Percentiles rank a stretch among this genome's conserved stretches.
phyloP scores from a whole-genome alignment of 2,888 invertebrate genomes.

The Pegoplata infirma region DNA sequence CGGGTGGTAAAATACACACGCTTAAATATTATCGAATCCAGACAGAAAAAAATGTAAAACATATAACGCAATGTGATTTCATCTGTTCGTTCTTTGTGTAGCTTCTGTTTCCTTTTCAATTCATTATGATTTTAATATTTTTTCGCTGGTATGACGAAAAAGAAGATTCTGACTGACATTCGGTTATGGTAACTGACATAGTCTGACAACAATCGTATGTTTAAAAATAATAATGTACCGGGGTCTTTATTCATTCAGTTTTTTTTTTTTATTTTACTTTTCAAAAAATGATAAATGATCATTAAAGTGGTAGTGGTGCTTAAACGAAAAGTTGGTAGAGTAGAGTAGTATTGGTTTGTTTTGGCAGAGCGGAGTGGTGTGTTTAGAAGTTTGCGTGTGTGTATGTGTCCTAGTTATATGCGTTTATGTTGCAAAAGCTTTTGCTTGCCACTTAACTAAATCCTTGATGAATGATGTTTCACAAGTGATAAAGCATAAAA shows the following conservation, averaged over 20 bases:
- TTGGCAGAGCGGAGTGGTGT: constrained; percentile 28
- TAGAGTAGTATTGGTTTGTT: neutral
- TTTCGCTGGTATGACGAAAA: neutral
- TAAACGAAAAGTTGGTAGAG: too few relatives aligned
- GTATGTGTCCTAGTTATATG: constrained; percentile 7
- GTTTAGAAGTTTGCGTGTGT: neutral
- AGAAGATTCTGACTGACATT: constrained; percentile 41
- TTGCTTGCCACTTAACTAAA: constrained; percentile 63
- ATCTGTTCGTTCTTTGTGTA: too few relatives aligned
- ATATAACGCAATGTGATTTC: constrained; percentile 8
- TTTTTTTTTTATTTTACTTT: too few relatives aligned
- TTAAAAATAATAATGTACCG: constrained; percentile 42
- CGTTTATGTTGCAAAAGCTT: constrained; percentile 46
- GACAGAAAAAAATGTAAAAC: constrained; percentile 7
- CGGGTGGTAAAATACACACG: constrained; percentile 54
- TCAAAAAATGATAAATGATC: constrained; percentile 61
- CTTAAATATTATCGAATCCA: constrained; percentile 30
- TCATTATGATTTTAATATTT: constrained; percentile 11
- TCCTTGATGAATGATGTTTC: constrained; percentile 65
- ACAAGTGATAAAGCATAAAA: constrained; percentile 61
- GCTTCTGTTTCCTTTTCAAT: constrained; percentile 13
- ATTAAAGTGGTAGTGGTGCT: constrained; percentile 52
- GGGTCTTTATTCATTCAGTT: too few relatives aligned
- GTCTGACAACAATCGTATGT: constrained; percentile 61
- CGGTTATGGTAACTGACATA: constrained; percentile 56